Evolutionary conservation across 2,797 vertebrate genomes (phyloP), one percentile per base, ranked within the genome.

Genomic region (Bufotes viridis): DNA sequence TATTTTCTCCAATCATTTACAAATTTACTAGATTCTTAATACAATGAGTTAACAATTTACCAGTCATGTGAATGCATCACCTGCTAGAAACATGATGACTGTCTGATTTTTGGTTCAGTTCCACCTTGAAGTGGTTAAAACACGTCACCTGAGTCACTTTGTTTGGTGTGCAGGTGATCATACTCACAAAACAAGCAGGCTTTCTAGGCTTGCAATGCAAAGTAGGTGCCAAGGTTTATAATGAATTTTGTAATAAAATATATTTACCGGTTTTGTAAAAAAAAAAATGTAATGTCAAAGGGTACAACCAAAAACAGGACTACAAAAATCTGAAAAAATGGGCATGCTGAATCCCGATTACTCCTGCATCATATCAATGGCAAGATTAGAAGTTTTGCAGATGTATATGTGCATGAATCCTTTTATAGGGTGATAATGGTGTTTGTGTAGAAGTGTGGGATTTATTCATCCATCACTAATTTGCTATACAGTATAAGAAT

Each of bases 11-110:
- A 14, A 69, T 14, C 26, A 24, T 69, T 69, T 69, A 26, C 65
- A 10, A 42, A 24, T 69, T 69, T 69, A 26, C 24, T 12, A 65
- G 63, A 65, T 65, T 65, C 63, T 20, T 65, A n/a, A n/a, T 65
- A 24, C 22, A 65, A 24, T 69, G n/a, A 26, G 65, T 69, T 69
- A 69, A 70, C 26, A 70, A 70, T 34, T 34, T 70, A 70, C 69
- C 69, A 29, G 26, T 69, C 67, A 69, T 70, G 69, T 70, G 26
- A 70, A 70, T 70, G 69, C 26, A 70, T 70, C 69, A 70, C 69
- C 13, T 70, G 29, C 69, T 70, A 18, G 34, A 17, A 34, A 70
- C 69, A 70, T 2, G 3, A 69, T 26, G 12, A 7, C 24, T 1
- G 0, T 2, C 29, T 34, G 29, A 34, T 11, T 69, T 69, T 69